phyloP scores from a whole-genome alignment of 2,797 vertebrate genomes.

The Tapera naevia region DNA sequence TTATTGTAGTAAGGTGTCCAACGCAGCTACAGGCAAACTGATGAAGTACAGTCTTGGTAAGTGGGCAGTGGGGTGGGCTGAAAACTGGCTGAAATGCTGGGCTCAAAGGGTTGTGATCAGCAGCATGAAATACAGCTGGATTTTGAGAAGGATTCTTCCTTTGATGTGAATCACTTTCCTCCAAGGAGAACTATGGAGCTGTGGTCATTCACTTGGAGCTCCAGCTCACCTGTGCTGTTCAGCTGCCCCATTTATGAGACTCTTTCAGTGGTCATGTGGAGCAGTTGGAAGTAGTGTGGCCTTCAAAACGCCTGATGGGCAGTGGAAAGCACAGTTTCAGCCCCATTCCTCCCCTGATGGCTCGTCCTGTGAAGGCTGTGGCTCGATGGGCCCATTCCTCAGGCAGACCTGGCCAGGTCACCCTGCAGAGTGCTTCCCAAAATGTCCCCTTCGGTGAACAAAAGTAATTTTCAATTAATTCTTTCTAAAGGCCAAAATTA shows the following conservation, averaged over 20 bases:
- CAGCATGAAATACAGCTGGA: not conserved
- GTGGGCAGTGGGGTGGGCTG: not conserved
- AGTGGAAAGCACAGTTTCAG: not conserved
- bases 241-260: not conserved
- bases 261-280: not conserved
- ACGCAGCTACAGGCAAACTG: not conserved
- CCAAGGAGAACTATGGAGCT: not conserved
- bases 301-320: not conserved
- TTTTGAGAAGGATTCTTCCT: not conserved
- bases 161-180: accelerated
- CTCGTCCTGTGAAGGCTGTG: not conserved
- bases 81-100: not conserved
- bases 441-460: not conserved
- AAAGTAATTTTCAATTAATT: not conserved
- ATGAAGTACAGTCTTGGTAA: not conserved
- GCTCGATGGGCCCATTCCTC: not conserved
- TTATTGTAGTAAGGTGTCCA: not conserved
- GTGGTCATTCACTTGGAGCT: not conserved
- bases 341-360: not conserved
- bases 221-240: not conserved
- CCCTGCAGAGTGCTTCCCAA: not conserved
- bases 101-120: not conserved
- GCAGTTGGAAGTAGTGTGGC: not conserved
- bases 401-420: accelerated
- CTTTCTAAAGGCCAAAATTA: not conserved